Evolutionary conservation across 2,113 vertebrate species (phyloP).

Genomic region (Ochotona princeps): DNA sequence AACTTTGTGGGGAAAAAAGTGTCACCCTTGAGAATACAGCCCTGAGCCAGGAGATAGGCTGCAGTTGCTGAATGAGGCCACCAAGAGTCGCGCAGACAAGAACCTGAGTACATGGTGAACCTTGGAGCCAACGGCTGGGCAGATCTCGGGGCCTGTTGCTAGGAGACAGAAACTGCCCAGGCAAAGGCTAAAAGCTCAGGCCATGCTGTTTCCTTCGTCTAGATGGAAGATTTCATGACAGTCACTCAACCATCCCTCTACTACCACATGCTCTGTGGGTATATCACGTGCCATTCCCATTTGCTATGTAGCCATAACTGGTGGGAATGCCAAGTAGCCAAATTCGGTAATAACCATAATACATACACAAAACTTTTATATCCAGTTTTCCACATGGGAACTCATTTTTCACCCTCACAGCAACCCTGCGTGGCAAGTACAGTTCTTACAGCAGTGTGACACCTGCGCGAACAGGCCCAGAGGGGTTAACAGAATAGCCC

Average conservation of each 20-base stretch:
- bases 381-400: background rate
- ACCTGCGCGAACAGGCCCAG: background rate
- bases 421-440: background rate
- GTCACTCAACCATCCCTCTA: background rate
- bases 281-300: background rate
- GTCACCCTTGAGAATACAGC: background rate
- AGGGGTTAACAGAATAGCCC: background rate
- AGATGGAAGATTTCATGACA: background rate
- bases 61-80: background rate
- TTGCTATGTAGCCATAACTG: constrained; percentile 20
- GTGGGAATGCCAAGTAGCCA: constrained; percentile 17
- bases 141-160: background rate
- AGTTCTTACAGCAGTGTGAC: background rate
- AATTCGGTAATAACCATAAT: background rate
- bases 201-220: background rate
- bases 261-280: background rate
- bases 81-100: constrained; percentile 12
- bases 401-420: constrained; percentile 3
- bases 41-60: background rate
- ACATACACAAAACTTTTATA: constrained; percentile 36
- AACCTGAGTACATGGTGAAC: background rate
- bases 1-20: too few relatives aligned
- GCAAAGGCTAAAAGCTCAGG: background rate
- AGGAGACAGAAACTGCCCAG: constrained; percentile 17
- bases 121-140: background rate